Evolutionary conservation across 2,797 vertebrate genomes (phyloP).

Genomic region (Onychomys leucogaster): DNA sequence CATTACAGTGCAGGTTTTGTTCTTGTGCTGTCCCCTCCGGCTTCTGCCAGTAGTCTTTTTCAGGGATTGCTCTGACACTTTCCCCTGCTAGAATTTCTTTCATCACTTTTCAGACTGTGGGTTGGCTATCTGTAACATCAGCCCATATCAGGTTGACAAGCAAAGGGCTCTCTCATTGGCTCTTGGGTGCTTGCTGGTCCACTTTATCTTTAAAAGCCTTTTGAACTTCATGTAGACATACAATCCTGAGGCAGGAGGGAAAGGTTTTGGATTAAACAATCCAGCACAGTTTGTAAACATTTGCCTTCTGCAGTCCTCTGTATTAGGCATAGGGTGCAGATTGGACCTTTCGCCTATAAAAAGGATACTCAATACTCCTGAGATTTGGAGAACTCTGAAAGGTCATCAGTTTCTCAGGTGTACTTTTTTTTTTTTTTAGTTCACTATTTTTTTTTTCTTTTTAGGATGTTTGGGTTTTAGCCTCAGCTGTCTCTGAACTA

Average conservation of each 20-base stretch:
- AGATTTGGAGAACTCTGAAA: constrained; percentile 68
- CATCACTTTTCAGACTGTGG: constrained; percentile 62
- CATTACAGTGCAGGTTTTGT: not conserved
- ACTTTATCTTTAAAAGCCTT: constrained; percentile 80
- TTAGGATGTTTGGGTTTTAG: constrained; percentile 42
- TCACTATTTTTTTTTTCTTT: not conserved
- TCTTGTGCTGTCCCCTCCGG: not conserved
- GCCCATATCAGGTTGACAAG: constrained; percentile 66
- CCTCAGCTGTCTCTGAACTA: constrained; percentile 38
- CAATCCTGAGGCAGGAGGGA: constrained; percentile 74
- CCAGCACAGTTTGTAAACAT: constrained; percentile 81
- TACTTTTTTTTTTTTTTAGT: not conserved
- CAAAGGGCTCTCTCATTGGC: constrained; percentile 60
- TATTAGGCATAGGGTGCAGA: constrained; percentile 56
- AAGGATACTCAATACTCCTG: constrained; percentile 52
- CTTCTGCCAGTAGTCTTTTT: constrained; percentile 39
- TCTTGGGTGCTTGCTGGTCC: constrained; percentile 43
- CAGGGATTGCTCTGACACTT: constrained; percentile 42
- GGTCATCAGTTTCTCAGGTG: constrained; percentile 66
- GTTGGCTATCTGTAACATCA: constrained; percentile 76
- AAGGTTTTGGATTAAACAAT: constrained; percentile 79
- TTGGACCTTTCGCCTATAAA: constrained; percentile 59
- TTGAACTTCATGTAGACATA: constrained; percentile 79
- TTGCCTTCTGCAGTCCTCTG: constrained; percentile 68
- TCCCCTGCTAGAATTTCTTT: constrained; percentile 54